Evolutionary conservation across 2,113 vertebrate species (phyloP).

Genomic region (Lagopus leucura): DNA sequence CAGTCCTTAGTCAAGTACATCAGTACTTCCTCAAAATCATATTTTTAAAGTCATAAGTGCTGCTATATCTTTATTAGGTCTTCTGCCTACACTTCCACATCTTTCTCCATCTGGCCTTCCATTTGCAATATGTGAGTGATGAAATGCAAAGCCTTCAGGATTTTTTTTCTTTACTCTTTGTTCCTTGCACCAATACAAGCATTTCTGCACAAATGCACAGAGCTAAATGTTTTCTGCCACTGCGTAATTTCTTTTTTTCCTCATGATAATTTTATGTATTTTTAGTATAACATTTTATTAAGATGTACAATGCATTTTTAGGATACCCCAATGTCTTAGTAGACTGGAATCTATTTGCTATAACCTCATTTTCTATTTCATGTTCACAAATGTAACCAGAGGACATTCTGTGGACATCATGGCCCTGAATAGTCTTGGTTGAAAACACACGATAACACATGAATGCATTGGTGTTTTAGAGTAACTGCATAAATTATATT

Average conservation of each 20-base stretch:
- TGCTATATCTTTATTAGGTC: not conserved
- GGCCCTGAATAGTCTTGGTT: not conserved
- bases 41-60: not conserved
- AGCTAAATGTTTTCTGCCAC: not conserved
- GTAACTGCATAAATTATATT: not conserved
- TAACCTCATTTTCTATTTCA: not conserved
- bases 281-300: not conserved
- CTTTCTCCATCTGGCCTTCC: not conserved
- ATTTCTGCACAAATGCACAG: not conserved
- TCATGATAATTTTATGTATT: not conserved
- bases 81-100: not conserved
- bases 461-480: not conserved
- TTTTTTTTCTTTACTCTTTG: not conserved
- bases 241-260: not conserved
- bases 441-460: not conserved
- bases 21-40: not conserved
- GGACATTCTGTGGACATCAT: not conserved
- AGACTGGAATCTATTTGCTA: not conserved
- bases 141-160: not conserved
- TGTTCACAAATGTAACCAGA: not conserved
- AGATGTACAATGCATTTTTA: not conserved
- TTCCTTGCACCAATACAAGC: not conserved
- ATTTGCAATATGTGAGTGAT: not conserved
- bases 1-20: not conserved
- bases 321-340: not conserved